Conservation (phyloP, 2,888 invertebrate species). For the Leucoma salicis region DNA sequence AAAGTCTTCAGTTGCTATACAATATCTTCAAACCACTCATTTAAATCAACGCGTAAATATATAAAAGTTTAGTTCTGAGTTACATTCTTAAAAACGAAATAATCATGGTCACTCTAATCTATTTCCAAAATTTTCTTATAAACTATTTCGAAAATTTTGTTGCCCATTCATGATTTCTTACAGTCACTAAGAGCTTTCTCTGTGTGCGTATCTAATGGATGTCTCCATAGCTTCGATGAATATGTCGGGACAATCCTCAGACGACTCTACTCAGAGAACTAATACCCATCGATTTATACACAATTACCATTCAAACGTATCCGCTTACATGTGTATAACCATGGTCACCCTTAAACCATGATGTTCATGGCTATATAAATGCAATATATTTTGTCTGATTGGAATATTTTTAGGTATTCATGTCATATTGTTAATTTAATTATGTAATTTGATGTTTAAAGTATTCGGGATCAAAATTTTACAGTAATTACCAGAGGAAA, state of each 20-base stretch:
- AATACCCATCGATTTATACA: conserved; percentile 67
- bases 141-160: too few species aligned
- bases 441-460: conserved; percentile 26
- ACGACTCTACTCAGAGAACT: conserved; percentile 50
- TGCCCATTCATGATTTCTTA: too few species aligned
- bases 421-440: conserved; percentile 22
- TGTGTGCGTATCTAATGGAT: conserved; percentile 66
- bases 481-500: conserved; percentile 27
- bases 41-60: too few species aligned
- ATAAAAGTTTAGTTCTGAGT: too few species aligned
- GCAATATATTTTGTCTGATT: conserved; percentile 31
- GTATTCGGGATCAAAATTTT: conserved; percentile 22
- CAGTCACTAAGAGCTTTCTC: too few species aligned
- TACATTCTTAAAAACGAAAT: too few species aligned
- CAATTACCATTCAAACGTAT: conserved; percentile 61
- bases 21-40: too few species aligned
- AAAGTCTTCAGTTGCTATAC: too few species aligned
- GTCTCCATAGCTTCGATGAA: conserved; percentile 58
- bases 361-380: conserved; percentile 39
- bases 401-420: conserved; percentile 16
- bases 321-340: conserved; percentile 49
- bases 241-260: conserved; percentile 43
- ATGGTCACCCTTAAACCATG: conserved; percentile 38
- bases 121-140: too few species aligned
- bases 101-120: too few species aligned